These are phyloP conservation scores for Sphaerophoria rueppellii DNA, from an alignment of 2,888 invertebrate genomes.

Conservation along the genomic window DNA sequence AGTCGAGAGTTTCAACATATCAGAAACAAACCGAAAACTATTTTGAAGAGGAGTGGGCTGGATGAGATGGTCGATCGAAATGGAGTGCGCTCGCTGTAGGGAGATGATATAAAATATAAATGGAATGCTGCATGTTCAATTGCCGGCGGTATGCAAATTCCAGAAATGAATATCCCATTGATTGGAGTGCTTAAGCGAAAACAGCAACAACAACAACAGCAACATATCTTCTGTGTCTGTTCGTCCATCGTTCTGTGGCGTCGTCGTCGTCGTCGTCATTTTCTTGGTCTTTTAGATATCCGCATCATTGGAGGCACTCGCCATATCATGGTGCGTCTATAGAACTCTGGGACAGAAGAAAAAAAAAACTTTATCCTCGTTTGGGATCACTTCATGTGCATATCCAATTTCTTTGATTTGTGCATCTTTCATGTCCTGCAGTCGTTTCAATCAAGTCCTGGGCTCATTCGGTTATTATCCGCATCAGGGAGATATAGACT, in stretches of 20 bases:
- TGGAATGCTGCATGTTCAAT: slow-evolving; percentile 44
- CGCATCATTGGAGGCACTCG: neutral
- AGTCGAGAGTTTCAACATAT: neutral
- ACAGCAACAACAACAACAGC: slow-evolving; percentile 12
- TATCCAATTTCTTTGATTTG: slow-evolving; percentile 76
- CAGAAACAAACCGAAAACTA: slow-evolving; percentile 10
- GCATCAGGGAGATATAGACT: slow-evolving; percentile 47
- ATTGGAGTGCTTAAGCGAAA: slow-evolving; percentile 42
- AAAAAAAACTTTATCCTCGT: slow-evolving; percentile 56
- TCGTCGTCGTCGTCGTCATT: neutral
- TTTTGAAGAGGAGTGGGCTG: neutral
- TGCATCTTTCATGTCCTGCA: slow-evolving; percentile 75
- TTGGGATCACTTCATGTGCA: slow-evolving; percentile 73
- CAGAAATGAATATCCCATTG: slow-evolving; percentile 59
- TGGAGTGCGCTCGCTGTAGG: neutral
- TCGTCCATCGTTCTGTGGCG: slow-evolving; percentile 10
- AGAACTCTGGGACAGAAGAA: neutral
- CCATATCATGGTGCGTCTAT: neutral
- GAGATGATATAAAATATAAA: neutral
- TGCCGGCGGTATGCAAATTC: slow-evolving; percentile 72
- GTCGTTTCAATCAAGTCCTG: slow-evolving; percentile 75
- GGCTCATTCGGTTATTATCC: slow-evolving; percentile 70
- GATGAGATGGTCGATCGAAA: neutral
- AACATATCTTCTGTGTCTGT: slow-evolving; percentile 26
- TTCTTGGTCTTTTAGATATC: slow-evolving; percentile 1